Base-by-base conservation (phyloP, 2,113 vertebrate species). In the Cynoglossus semilaevis region DNA sequence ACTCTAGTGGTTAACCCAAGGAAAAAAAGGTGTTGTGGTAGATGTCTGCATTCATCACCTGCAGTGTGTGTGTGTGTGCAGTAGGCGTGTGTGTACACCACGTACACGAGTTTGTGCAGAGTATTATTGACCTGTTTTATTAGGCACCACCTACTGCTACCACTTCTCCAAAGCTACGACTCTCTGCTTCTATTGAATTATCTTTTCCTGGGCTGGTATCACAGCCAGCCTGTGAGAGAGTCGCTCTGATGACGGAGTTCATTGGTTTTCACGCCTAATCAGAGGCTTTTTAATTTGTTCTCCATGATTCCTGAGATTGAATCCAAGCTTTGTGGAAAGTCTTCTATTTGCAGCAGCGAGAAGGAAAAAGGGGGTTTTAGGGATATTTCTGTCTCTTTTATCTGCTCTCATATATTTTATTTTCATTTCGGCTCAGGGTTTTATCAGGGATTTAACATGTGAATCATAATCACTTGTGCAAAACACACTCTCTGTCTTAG, bases 391-490 rank as follows among this genome's bases (percentile, higher is more conserved):
- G 60, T 69, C 74, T 53, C 63, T 52, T 79, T 79, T 79, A 84
- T 87, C 84, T 70, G 49, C 2, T 7, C 70, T 81, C 77, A 55
- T 69, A 83, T 87, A 72, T 72, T 76, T 83, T 29, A 6, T 49
- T 80, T 72, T 85, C 76, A 85, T 87, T 89, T 80, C 76, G 76
- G 68, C 57, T 51, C 66, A 65, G 62, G 76, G 61, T 62, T 82
- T 86, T 82, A 81, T 88, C 80, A 60, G 51, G 73, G 77, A 76
- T 86, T 87, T 81, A 75, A 77, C 87, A 76, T 74, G 74, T 74
- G 79, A 80, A 80, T 84, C 74, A 80, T 81, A 81, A 82, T 84
- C 72, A 81, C 58, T 51, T 61, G 45, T 58, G 57, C 72, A 74
- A 81, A 85, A 79, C 72, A 72, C 58, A 69, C 70, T 79, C 70